phyloP scores from a whole-genome alignment of 2,888 invertebrate genomes.

The Nebria brevicollis region DNA sequence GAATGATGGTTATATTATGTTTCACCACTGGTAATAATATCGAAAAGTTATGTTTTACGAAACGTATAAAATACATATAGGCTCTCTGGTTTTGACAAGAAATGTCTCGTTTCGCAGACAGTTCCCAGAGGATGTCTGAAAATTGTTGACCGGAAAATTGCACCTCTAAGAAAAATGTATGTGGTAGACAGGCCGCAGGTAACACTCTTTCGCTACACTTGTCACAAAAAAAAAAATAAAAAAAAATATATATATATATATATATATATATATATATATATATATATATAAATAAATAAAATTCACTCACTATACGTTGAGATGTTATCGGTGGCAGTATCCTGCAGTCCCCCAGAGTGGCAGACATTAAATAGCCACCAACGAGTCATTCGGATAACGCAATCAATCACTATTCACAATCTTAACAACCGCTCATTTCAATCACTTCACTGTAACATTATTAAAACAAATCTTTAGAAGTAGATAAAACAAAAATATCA shows the following conservation, averaged over 20 bases:
- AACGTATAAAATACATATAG: neutral
- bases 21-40: no score
- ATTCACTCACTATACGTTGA: slow-evolving; percentile 32
- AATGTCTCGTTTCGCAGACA: neutral
- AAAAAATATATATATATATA: no score
- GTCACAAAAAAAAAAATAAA: neutral
- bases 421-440: neutral
- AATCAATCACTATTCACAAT: neutral
- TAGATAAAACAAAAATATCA: no score
- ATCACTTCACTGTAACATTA: no score
- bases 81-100: neutral
- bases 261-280: neutral
- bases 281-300: neutral
- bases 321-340: slow-evolving; percentile 11
- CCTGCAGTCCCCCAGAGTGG: slow-evolving; percentile 65
- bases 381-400: slow-evolving; percentile 66
- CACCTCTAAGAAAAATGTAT: neutral
- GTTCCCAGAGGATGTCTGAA: neutral
- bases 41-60: no score
- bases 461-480: no score
- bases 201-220: neutral
- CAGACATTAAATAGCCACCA: slow-evolving; percentile 75
- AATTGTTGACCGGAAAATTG: neutral
- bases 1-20: no score
- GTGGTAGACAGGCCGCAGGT: neutral